Evolutionary conservation across 2,113 vertebrate species (phyloP).

Genomic region (Candoia aspera): DNA sequence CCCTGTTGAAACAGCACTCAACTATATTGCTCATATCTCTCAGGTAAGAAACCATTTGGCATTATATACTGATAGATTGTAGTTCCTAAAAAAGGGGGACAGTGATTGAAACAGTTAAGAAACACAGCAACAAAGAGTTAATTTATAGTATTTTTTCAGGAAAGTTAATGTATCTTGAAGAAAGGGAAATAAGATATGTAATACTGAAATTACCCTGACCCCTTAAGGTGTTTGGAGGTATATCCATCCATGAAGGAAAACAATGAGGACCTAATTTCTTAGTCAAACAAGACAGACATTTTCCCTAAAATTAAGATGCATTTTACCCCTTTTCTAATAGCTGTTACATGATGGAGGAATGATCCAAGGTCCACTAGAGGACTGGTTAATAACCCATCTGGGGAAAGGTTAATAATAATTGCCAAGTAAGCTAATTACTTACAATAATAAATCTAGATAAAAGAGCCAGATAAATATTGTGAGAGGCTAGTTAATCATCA

Average conservation of each 20-base stretch:
- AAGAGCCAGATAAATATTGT: slow-evolving; percentile 40
- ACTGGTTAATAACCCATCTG: slow-evolving; percentile 62
- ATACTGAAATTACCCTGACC: not conserved
- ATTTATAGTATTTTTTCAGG: not conserved
- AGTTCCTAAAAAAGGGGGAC: not conserved
- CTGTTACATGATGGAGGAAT: not conserved
- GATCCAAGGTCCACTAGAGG: slow-evolving; percentile 29
- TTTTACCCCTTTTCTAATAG: not conserved
- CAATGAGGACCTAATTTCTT: not conserved
- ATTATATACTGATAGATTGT: not conserved
- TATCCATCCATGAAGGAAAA: not conserved
- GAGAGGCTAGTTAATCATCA: slow-evolving; percentile 64
- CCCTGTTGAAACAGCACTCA: slow-evolving; percentile 76
- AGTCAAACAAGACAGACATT: not conserved
- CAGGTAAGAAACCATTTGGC: slow-evolving; percentile 71
- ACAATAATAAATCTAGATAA: slow-evolving; percentile 63
- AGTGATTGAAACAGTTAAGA: not conserved
- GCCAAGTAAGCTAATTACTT: slow-evolving; percentile 55
- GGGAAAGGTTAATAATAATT: slow-evolving; percentile 61
- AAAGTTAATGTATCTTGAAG: not conserved
- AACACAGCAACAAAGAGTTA: not conserved
- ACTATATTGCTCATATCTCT: slow-evolving; percentile 76
- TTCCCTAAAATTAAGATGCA: not conserved
- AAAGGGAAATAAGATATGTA: not conserved
- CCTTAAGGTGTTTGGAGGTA: not conserved